A percentile compares a stretch with the other conserved stretches of the same genome.
These are phyloP conservation scores for Zele albiditarsus DNA, from an alignment of 2,888 invertebrate genomes.

Conservation along the genomic window DNA sequence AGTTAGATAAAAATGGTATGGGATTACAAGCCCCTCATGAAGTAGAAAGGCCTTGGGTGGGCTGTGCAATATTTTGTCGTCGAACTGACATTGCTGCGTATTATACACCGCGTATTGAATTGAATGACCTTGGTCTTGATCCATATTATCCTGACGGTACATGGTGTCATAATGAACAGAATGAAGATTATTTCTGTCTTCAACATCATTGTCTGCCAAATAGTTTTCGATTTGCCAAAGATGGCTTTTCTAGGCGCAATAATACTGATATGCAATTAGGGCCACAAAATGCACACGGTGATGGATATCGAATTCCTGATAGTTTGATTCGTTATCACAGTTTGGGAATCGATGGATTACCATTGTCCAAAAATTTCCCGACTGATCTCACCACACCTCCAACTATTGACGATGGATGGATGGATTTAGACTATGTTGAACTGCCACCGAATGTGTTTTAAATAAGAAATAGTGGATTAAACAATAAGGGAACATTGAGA, in stretches of 20 bases:
- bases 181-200: constrained; percentile 81
- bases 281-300: constrained; percentile 79
- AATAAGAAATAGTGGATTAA: not conserved
- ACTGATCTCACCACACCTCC: constrained; percentile 75
- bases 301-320: constrained; percentile 72
- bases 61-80: constrained; percentile 85
- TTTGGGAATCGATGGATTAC: constrained; percentile 77
- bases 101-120: constrained; percentile 84
- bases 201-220: constrained; percentile 85
- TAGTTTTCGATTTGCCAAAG: constrained; percentile 61
- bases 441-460: constrained; percentile 65
- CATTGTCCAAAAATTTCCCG: constrained; percentile 77
- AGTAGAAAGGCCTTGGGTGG: constrained; percentile 83
- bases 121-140: constrained; percentile 82
- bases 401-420: constrained; percentile 76
- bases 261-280: constrained; percentile 70
- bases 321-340: constrained; percentile 78
- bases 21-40: constrained; percentile 86
- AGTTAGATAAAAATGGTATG: constrained; percentile 79
- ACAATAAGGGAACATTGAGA: not conserved
- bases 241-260: constrained; percentile 64
- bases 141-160: constrained; percentile 86
- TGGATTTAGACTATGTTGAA: constrained; percentile 81
- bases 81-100: constrained; percentile 79
- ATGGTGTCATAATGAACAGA: constrained; percentile 82